These are phyloP conservation scores for Theonella swinhoei DNA, from an alignment of 37 sponge, comb jelly and placozoan genomes.

Conservation along the genomic window DNA sequence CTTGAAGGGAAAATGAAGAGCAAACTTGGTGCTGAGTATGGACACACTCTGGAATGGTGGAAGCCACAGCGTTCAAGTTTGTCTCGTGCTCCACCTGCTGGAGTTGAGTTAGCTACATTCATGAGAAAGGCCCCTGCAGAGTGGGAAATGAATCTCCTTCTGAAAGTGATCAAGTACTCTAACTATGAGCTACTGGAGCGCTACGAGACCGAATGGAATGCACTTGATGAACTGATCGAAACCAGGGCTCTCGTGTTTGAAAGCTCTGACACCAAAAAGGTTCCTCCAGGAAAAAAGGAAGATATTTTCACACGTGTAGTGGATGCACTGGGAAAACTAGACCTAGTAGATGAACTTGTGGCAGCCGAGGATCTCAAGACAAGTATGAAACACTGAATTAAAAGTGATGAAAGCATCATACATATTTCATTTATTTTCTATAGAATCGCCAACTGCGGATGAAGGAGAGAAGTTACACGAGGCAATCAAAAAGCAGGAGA, in stretches of 20 bases:
- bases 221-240: background rate
- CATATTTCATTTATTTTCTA: too few species aligned
- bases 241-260: too few species aligned
- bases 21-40: background rate
- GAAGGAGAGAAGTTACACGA: background rate
- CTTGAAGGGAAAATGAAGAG: too few species aligned
- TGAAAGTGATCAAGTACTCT: background rate
- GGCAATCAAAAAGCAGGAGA: background rate
- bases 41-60: background rate
- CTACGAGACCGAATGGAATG: background rate
- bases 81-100: background rate
- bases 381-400: too few species aligned
- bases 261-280: too few species aligned
- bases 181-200: background rate
- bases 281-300: too few species aligned
- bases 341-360: too few species aligned
- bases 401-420: too few species aligned
- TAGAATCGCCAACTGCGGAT: background rate
- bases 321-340: too few species aligned
- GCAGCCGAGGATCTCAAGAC: background rate
- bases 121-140: background rate
- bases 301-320: too few species aligned
- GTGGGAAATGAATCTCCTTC: background rate
- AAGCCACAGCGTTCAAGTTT: background rate
- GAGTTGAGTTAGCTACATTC: background rate